Evolutionary conservation across 2,113 vertebrate genomes (phyloP).

Genomic region (Mus spicilegus): DNA sequence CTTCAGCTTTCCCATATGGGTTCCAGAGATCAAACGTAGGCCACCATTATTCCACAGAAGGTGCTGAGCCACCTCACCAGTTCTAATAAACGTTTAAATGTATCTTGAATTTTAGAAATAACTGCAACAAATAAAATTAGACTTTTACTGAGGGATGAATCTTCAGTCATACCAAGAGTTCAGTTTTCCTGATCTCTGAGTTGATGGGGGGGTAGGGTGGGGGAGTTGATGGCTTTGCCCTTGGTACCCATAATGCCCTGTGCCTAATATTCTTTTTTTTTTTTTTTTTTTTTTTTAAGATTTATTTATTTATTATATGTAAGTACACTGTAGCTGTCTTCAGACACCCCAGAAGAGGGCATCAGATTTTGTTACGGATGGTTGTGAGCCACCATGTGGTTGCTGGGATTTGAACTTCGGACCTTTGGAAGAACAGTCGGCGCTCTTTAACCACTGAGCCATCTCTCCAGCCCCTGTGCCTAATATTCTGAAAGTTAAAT

Average conservation of each 20-base stretch:
- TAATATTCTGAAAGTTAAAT: not conserved
- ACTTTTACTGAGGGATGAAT: not conserved
- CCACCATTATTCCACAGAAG: not conserved
- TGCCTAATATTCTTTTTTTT: no score
- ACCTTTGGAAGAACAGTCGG: no score
- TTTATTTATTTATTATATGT: no score
- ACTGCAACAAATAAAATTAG: not conserved
- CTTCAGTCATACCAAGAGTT: not conserved
- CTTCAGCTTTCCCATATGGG: not conserved
- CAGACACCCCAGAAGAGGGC: no score
- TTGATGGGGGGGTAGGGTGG: not conserved
- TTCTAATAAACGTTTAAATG: not conserved
- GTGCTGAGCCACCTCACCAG: not conserved
- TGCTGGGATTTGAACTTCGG: no score
- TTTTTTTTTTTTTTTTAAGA: no score
- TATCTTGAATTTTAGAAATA: not conserved
- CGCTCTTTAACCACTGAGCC: no score
- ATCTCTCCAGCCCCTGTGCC: no score
- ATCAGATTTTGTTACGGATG: no score
- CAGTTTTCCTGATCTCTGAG: not conserved
- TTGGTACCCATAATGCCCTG: not conserved
- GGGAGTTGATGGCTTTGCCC: not conserved
- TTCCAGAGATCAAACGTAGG: not conserved
- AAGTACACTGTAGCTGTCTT: no score
- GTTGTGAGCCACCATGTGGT: no score